Evolutionary conservation across 2,113 vertebrate species (phyloP), one percentile per base, ranked within the genome.

Genomic region (Suncus etruscus): DNA sequence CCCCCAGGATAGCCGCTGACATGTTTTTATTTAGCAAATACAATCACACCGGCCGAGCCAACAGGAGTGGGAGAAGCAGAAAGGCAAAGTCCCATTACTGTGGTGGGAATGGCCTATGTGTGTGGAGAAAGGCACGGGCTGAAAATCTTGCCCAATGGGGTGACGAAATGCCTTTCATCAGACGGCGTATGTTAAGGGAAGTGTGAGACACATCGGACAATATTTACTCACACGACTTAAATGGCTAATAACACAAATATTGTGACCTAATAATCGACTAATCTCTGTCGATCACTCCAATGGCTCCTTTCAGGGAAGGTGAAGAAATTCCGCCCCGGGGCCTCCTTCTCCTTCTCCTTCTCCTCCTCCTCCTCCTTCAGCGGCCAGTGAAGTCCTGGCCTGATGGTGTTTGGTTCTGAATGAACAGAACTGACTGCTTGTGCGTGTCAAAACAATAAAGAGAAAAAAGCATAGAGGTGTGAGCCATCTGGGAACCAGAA

Each of bases 171-270:
- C 31, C 6, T 87, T 73, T 79, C 11, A 51, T 58, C 69, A 65
- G 54, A 89, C 50, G 93, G 81, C 91, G 58, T 73, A 83, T 70
- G 78, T 75, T 39, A 83, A 79, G 74, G 45, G n/a, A 48, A 91
- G 78, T 86, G 11, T 18, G 63, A 78, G 82, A 48, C 18, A 77
- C 54, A 25, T 8, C 85, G 51, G 86, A 93, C 29, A 84, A 9
- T 51, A 70, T 63, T 92, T 88, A 54, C 45, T 73, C 8, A 48
- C 10, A 66, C 69, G n/a, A 85, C 74, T 63, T 88, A 77, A 94
- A 83, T 11, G 76, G 50, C 29, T 15, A 75, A 39, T 25, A 91
- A 81, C 22, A 66, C 51, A 80, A 89, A 89, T 83, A 88, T 11
- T 80, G 31, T 63, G 51, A 54, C 83, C 11, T 77, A 74, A 80